Evolutionary conservation across 2,888 invertebrate genomes (phyloP).

Genomic region (Schizotus pectinicornis): DNA sequence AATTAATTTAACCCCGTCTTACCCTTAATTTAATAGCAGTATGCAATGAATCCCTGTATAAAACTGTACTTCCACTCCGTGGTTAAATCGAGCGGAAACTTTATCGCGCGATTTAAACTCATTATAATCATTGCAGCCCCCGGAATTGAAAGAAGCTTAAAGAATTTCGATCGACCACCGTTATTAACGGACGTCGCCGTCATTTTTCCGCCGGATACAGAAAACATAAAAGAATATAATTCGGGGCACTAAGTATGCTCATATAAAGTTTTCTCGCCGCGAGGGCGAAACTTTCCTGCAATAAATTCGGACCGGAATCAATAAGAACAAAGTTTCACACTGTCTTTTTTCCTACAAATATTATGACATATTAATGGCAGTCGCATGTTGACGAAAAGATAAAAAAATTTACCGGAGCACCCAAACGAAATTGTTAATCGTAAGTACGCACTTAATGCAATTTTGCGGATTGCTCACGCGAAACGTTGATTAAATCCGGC

Average conservation of each 20-base stretch:
- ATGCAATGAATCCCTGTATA: conserved; percentile 44
- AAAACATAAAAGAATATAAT: conserved; percentile 1
- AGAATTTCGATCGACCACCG: neutral
- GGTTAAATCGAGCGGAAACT: conserved; percentile 47
- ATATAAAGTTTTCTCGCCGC: conserved; percentile 25
- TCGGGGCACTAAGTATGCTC: conserved; percentile 24
- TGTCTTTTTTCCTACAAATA: conserved; percentile 16
- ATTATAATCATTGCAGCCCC: conserved; percentile 38
- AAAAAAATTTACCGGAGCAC: no score
- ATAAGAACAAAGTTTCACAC: conserved; percentile 6
- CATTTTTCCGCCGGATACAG: neutral
- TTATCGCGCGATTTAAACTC: conserved; percentile 44
- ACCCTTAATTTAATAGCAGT: conserved; percentile 50
- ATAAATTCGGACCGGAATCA: conserved; percentile 24
- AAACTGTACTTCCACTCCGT: conserved; percentile 42
- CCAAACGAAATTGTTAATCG: no score
- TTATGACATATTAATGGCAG: no score
- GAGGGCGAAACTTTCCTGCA: conserved; percentile 18
- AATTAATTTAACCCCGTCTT: conserved; percentile 51
- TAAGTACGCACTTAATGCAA: no score
- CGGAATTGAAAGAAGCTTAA: conserved; percentile 1
- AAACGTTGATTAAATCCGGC: no score
- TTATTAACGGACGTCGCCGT: no score
- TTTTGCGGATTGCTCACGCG: no score
- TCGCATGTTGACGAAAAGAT: no score